A percentile compares a stretch with the other conserved stretches of the same genome.
Conservation (phyloP, 2,888 invertebrate species). For the Catocala sponsa region DNA sequence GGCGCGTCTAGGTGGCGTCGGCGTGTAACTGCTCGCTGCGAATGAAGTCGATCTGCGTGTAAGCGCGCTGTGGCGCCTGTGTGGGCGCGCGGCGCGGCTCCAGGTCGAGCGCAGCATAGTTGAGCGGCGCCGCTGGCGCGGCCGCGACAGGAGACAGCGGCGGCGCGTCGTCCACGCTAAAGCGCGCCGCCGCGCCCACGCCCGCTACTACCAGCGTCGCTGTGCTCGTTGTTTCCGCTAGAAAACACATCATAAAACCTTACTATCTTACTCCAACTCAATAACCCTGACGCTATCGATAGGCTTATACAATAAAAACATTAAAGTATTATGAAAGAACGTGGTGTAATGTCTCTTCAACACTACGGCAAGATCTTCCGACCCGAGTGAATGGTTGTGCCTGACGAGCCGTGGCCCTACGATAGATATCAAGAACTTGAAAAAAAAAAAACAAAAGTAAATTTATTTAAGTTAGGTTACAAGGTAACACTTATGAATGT, state of each 20-base stretch:
- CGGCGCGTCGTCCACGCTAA: conserved; percentile 55
- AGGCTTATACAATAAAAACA: no score
- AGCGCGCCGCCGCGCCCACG: conserved; percentile 53
- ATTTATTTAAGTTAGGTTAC: no score
- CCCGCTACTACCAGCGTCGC: conserved; percentile 53
- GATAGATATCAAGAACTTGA: no score
- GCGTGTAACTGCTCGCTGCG: conserved; percentile 86
- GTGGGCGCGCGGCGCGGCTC: conserved; percentile 72
- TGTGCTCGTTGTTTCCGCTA: conserved; percentile 32
- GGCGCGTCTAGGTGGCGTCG: conserved; percentile 52
- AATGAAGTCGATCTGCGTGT: conserved; percentile 94
- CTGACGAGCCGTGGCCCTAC: no score
- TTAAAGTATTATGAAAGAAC: no score
- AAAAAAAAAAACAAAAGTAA: no score
- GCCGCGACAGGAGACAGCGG: conserved; percentile 75
- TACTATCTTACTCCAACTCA: no score
- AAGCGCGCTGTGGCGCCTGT: conserved; percentile 87
- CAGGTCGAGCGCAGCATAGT: conserved; percentile 83
- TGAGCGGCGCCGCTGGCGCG: conserved; percentile 54
- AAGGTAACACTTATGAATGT: no score
- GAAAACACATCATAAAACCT: background rate
- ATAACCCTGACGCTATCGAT: no score
- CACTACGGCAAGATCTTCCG: no score
- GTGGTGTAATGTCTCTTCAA: no score
- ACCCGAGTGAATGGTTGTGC: no score